Conservation (phyloP, 2,888 invertebrate species). For the Drosophila phalerata region DNA sequence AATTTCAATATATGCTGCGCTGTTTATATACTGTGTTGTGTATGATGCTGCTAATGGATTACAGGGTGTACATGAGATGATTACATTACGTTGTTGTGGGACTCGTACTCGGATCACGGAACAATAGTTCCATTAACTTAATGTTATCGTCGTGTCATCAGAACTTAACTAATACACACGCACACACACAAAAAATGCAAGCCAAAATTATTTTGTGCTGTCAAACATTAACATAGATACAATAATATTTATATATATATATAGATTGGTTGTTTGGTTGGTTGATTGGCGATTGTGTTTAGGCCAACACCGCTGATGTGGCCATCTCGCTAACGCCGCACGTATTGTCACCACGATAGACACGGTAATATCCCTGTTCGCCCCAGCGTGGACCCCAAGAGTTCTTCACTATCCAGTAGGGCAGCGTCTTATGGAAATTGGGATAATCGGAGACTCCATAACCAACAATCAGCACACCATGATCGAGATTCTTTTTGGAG, state of each 20-base stretch:
- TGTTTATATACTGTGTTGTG: constrained; percentile 20
- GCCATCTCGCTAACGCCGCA: constrained; percentile 96
- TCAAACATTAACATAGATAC: constrained; percentile 55
- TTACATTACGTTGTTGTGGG: constrained; percentile 35
- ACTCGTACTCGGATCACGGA: constrained; percentile 23
- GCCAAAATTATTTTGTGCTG: constrained; percentile 37
- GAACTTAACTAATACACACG: constrained; percentile 41
- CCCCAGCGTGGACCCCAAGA: constrained; percentile 97
- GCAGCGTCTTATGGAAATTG: constrained; percentile 91
- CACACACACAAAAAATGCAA: constrained; percentile 32
- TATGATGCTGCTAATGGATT: constrained; percentile 57
- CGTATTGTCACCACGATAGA: constrained; percentile 97
- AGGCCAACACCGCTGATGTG: constrained; percentile 90
- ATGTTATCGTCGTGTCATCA: constrained; percentile 39
- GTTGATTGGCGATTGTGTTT: constrained; percentile 29
- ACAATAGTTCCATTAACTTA: constrained; percentile 43
- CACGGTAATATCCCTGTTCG: constrained; percentile 97
- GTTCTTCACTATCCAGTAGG: constrained; percentile 97
- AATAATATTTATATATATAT: constrained; percentile 43
- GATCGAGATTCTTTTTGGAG: constrained; percentile 91
- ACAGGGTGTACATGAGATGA: constrained; percentile 53
- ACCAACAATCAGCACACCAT: constrained; percentile 98
- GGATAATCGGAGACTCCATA: constrained; percentile 93
- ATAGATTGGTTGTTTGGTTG: constrained; percentile 24
- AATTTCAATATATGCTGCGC: constrained; percentile 56